Base-by-base conservation (phyloP, 2,113 vertebrate species). In the Rhynchomys soricoides region DNA sequence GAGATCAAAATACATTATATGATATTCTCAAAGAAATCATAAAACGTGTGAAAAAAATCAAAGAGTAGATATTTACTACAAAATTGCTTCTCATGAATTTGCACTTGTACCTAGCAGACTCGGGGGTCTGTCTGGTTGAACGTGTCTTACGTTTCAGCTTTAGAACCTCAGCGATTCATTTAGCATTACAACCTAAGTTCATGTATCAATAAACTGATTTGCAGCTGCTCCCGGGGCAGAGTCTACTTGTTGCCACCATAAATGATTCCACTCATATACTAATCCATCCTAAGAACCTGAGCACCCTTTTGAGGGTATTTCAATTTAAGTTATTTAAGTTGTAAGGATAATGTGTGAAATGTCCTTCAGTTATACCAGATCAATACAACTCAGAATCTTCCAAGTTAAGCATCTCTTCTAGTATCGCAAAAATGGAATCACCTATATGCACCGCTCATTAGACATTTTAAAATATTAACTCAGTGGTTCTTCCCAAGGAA, bases 401-500 rank as follows among this genome's bases (percentile, higher is more conserved):
- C 11, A 78, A 75, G 89, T 40, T 57, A 95, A 90, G 31, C n/a
- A 59, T 8, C 1, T 73, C 57, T 96, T 92, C 19, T 45, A 88
- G 88, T 90, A 40, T 50, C 70, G 82, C 50, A 92, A 90, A 83
- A 91, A 92, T 92, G 22, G 13, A 73, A 64, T 59, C 55, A 21
- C 57, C 74, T 94, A 71, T 66, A 68, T 13, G 15, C 16, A 85
- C n/a, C 37, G 78, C n/a, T 93, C 40, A 87, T 34, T 64, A 92
- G 57, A 59, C 17, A 70, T 68, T 70, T 92, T 62, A 77, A 90
- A 96, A 89, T 81, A 95, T 48, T 91, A 94, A 83, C 88, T 92
- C 90, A 95, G 45, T 93, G 94, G 66, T 89, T 95, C 43, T 93
- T 92, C 75, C 17, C 45, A 10, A 26, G 24, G n/a, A 13, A 17